Evolutionary conservation across 2,888 invertebrate species (phyloP), one percentile per base, ranked within the genome.

Genomic region (Yponomeuta sedellus): DNA sequence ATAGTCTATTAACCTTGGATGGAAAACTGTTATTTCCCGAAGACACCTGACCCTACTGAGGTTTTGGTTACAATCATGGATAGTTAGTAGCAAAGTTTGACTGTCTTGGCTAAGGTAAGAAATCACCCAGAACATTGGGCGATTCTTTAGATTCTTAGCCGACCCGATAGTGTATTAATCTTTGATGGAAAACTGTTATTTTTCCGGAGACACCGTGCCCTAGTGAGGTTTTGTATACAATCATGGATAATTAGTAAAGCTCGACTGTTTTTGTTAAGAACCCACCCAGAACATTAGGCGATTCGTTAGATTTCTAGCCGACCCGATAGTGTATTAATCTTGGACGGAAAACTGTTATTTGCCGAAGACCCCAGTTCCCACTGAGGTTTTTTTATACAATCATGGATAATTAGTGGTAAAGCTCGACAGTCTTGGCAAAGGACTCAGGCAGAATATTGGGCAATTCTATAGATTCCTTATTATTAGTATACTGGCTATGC

Each of bases 51-150:
- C 67, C 64, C 65, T 22, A 65, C 57, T 56, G 25, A 34, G 57
- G 28, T 64, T 64, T n/a, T n/a, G n/a, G n/a, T n/a, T n/a, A n/a
- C n/a, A n/a, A n/a, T n/a, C n/a, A n/a, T n/a, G n/a, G n/a, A n/a
- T n/a, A n/a, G n/a, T n/a, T n/a, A n/a, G n/a, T n/a, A n/a, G n/a
- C n/a, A n/a, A n/a, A n/a, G n/a, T n/a, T n/a, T n/a, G n/a, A n/a
- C n/a, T n/a, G n/a, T n/a, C n/a, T n/a, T n/a, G n/a, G n/a, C n/a
- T n/a, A n/a, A n/a, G n/a, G n/a, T n/a, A n/a, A n/a, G n/a, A n/a
- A n/a, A n/a, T n/a, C n/a, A n/a, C n/a, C n/a, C n/a, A n/a, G 80
- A 80, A 81, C 84, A 84, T 84, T 82, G 81, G 79, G 77, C 77
- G 78, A 80, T 69, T 72, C 75, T 74, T 73, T 72, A 73, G 68